Conservation (phyloP, 2,888 invertebrate genomes). For the Dryadula phaetusa region DNA sequence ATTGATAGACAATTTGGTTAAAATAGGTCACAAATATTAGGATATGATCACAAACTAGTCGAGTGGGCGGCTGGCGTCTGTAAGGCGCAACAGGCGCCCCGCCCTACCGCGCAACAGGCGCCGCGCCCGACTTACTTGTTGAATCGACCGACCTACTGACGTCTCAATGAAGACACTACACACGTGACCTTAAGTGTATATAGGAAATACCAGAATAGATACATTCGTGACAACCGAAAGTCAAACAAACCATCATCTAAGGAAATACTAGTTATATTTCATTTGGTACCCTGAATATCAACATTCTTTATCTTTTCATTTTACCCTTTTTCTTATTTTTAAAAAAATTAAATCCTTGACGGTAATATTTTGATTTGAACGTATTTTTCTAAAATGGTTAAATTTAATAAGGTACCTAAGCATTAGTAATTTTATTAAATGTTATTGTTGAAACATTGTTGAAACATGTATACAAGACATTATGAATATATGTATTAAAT, state of each 20-base stretch:
- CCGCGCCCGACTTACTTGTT: conserved; percentile 80
- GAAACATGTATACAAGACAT: background rate
- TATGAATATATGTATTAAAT: background rate
- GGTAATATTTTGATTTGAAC: too few species aligned
- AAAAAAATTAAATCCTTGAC: too few species aligned
- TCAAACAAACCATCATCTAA: background rate
- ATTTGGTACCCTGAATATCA: too few species aligned
- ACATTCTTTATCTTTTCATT: too few species aligned
- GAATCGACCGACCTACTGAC: conserved; percentile 84
- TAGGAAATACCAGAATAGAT: conserved; percentile 8
- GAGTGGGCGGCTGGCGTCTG: conserved; percentile 77
- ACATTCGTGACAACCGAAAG: background rate
- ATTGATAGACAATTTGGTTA: conserved; percentile 36
- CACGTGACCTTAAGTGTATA: conserved; percentile 52
- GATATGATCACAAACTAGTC: conserved; percentile 61
- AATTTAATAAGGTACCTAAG: background rate
- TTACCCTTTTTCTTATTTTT: too few species aligned
- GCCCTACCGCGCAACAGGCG: conserved; percentile 76
- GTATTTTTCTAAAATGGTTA: background rate
- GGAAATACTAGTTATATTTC: background rate
- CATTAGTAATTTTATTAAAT: too few species aligned
- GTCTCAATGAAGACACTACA: conserved; percentile 68
- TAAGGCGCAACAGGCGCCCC: conserved; percentile 80
- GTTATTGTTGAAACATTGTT: too few species aligned
- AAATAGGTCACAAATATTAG: conserved; percentile 74